A percentile compares a stretch with the other conserved stretches of the same genome.
These are phyloP conservation scores for Onchidella celtica DNA, from an alignment of 2,888 invertebrate genomes.

Conservation along the genomic window DNA sequence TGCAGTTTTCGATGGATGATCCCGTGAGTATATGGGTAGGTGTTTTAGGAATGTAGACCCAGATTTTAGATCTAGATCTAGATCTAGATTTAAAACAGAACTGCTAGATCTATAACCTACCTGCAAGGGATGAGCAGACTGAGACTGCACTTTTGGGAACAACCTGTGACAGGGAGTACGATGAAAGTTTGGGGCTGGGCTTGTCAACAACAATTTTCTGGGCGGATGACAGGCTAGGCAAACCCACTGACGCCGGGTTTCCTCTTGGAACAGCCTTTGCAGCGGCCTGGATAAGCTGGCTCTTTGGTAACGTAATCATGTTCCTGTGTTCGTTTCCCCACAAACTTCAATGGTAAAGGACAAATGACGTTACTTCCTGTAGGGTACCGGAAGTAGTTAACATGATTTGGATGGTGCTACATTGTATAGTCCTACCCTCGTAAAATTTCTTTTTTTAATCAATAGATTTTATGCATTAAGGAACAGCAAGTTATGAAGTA, in stretches of 20 bases:
- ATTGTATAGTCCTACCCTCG: too few relatives aligned
- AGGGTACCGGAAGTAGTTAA: background rate
- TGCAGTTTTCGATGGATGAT: too few relatives aligned
- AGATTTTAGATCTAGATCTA: too few relatives aligned
- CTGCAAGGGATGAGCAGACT: slow-evolving; percentile 48
- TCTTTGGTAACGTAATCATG: slow-evolving; percentile 64
- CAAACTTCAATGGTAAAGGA: slow-evolving; percentile 36
- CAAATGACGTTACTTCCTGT: slow-evolving; percentile 49
- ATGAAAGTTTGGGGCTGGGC: slow-evolving; percentile 47
- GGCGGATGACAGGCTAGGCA: slow-evolving; percentile 55
- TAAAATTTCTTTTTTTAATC: too few relatives aligned
- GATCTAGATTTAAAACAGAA: too few relatives aligned
- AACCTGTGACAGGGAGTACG: slow-evolving; percentile 50
- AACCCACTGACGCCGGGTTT: slow-evolving; percentile 56
- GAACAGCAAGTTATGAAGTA: too few relatives aligned
- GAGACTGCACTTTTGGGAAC: slow-evolving; percentile 40
- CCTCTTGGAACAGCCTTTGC: slow-evolving; percentile 62
- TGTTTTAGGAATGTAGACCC: too few relatives aligned
- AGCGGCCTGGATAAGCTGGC: slow-evolving; percentile 62
- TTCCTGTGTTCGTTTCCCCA: slow-evolving; percentile 27
- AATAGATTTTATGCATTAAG: too few relatives aligned
- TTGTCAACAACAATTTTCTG: slow-evolving; percentile 53
- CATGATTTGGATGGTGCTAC: too few relatives aligned
- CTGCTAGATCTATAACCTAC: too few relatives aligned
- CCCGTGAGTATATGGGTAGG: too few relatives aligned